Evolutionary conservation across 2,797 vertebrate genomes (phyloP), one percentile per base, ranked within the genome.

Genomic region (Pseudomugil gertrudae): DNA sequence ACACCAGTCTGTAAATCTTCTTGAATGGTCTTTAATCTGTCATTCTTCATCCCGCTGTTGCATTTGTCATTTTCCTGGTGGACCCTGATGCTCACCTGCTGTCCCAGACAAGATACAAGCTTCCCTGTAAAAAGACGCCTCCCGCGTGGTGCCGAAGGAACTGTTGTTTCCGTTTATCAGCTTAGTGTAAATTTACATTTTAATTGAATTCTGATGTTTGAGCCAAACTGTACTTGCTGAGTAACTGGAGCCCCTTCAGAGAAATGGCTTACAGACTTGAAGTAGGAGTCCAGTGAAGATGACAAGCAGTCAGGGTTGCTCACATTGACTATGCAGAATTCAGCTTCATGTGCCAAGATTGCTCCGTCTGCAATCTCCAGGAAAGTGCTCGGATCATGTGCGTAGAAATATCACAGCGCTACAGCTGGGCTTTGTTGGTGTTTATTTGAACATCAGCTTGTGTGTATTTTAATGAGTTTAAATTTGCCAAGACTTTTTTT

Each of bases 141-240:
- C 77, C 85, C 79, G 78, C 57, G 70, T 80, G 64, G 62, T 23
- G 78, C 69, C 63, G 7, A 55, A 64, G 74, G 73, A 85, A 84
- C 68, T 65, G 83, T 85, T 86, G 85, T 85, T 84, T 66, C 72
- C 45, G 21, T 89, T 87, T 89, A 91, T 91, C 89, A 81, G 85
- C 87, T 89, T 86, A 80, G 81, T 11, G 29, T 63, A 68, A 88
- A 91, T 92, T 92, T 91, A 85, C 91, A 90, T 92, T 92, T 92
- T 89, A 92, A 93, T 92, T 91, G 88, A 92, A 90, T 92, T 79
- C 72, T 69, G 80, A 83, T 82, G 83, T 85, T 81, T 76, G 72
- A 81, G 84, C 77, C 80, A 79, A 83, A 81, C 82, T 78, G 63
- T 73, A 78, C 80, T 76, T 81, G 79, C 83, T 78, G 72, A 81